A percentile compares a stretch with the other conserved stretches of the same genome.
phyloP scores from a whole-genome alignment of 2,113 vertebrate genomes.

The Neotoma lepida region DNA sequence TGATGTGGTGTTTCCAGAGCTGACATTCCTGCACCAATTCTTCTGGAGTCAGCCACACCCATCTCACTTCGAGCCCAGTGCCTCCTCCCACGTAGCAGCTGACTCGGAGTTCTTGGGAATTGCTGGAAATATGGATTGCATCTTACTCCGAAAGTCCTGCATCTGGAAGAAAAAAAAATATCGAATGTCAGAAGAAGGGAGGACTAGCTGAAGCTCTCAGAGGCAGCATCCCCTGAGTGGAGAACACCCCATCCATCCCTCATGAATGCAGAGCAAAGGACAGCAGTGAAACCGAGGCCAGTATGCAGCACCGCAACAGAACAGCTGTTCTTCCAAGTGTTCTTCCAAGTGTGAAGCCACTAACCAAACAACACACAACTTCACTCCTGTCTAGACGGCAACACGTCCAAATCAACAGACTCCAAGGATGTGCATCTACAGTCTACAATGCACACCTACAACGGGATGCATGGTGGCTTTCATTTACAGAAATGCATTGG shows the following conservation, averaged over 20 bases:
- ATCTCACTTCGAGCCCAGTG: constrained; percentile 89
- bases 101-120: constrained; percentile 87
- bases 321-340: not conserved
- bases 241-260: not conserved
- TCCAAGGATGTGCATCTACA: no score
- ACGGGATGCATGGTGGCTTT: not conserved
- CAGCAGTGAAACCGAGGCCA: constrained; percentile 21
- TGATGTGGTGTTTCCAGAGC: not conserved
- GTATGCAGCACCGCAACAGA: not conserved
- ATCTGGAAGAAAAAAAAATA: constrained; percentile 85
- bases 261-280: not conserved
- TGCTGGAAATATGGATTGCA: constrained; percentile 91
- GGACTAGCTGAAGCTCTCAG: constrained; percentile 24
- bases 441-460: not conserved
- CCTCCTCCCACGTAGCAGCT: constrained; percentile 88
- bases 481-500: not conserved
- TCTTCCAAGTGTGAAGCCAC: not conserved
- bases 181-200: constrained; percentile 26
- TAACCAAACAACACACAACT: not conserved
- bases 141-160: constrained; percentile 92
- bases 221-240: not conserved
- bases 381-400: not conserved
- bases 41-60: not conserved
- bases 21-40: not conserved
- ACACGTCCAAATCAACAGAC: not conserved